These are phyloP conservation scores for Chesias legatella DNA, from an alignment of 2,888 invertebrate species.

Conservation along the genomic window DNA sequence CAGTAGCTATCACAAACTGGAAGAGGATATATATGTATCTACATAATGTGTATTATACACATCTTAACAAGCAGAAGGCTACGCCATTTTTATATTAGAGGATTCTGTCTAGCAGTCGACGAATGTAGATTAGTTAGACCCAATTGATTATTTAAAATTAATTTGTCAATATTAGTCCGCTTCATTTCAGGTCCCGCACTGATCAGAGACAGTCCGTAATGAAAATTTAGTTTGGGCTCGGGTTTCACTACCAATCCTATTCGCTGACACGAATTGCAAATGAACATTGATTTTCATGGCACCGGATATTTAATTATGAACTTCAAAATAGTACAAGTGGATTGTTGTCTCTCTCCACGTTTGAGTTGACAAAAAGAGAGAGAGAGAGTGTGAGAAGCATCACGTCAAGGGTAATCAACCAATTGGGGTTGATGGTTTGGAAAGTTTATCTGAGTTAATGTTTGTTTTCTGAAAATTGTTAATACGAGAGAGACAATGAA, in stretches of 20 bases:
- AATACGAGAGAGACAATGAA: too few species aligned
- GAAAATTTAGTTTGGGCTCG: constrained; percentile 42
- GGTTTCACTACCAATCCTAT: constrained; percentile 39
- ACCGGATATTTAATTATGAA: constrained; percentile 30
- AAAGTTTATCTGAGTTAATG: not conserved
- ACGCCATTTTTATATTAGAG: too few species aligned
- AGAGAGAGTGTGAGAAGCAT: too few species aligned
- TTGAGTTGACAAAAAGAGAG: not conserved
- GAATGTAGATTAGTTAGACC: constrained; percentile 3
- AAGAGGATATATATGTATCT: too few species aligned
- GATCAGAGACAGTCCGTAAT: constrained; percentile 44
- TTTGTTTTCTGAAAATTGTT: too few species aligned
- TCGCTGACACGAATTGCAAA: constrained; percentile 41
- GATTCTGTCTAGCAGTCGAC: too few species aligned
- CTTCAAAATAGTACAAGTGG: constrained; percentile 20
- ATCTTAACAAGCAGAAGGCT: too few species aligned
- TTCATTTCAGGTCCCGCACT: constrained; percentile 34
- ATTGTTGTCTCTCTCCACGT: constrained; percentile 14
- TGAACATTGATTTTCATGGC: constrained; percentile 32
- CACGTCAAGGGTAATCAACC: constrained; percentile 4
- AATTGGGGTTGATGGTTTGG: constrained; percentile 5
- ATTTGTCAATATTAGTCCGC: constrained; percentile 39
- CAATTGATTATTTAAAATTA: constrained; percentile 40
- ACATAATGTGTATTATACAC: too few species aligned
- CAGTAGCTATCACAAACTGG: too few species aligned